Evolutionary conservation across 2,797 vertebrate genomes (phyloP), one percentile per base, ranked within the genome.

Genomic region (Steatocranus sp.): DNA sequence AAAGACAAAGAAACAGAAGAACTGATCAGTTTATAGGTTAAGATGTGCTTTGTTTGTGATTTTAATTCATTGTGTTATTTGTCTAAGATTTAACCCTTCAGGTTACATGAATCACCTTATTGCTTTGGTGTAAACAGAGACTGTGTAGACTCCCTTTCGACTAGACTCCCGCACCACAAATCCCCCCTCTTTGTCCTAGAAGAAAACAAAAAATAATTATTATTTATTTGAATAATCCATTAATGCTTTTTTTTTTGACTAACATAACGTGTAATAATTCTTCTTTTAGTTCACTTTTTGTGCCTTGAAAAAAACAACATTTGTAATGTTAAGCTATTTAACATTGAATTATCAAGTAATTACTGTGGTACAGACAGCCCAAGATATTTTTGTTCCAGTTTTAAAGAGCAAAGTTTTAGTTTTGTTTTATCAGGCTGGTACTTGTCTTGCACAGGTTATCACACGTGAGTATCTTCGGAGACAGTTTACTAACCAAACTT

Each of bases 161-260:
- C 97, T 98, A 38, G 97, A 98, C 85, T 97, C 96, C 81, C 97
- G 96, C 76, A 98, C 97, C 77, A 98, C 91, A 83, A 98, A 98
- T 0, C 97, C 95, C 0, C 97, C 97, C 81, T 98, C 97, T 89
- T 95, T 98, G 66, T 93, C 94, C 97, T 98, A 88, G 27, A 92
- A 75, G 36, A 61, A 27, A 78, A 25, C 4, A 27, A 48, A 4
- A 83, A 17, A 49, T 1, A 80, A 23, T 8, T 18, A 32, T 18
- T 7, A 32, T 30, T 18, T 48, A 6, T 48, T 78, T 66, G 18
- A 78, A 7, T 77, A 20, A 58, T 30, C 1, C 1, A 5, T 61
- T 38, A 78, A n/a, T 48, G n/a, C 11, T 2, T 1, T 18, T 27
- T 30, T 54, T 48, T 30, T 0, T 0, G 5, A 73, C 27, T 48